A percentile compares a stretch with the other conserved stretches of the same genome.
phyloP scores from a whole-genome alignment of 2,797 vertebrate genomes.

The Macrochelys suwanniensis region DNA sequence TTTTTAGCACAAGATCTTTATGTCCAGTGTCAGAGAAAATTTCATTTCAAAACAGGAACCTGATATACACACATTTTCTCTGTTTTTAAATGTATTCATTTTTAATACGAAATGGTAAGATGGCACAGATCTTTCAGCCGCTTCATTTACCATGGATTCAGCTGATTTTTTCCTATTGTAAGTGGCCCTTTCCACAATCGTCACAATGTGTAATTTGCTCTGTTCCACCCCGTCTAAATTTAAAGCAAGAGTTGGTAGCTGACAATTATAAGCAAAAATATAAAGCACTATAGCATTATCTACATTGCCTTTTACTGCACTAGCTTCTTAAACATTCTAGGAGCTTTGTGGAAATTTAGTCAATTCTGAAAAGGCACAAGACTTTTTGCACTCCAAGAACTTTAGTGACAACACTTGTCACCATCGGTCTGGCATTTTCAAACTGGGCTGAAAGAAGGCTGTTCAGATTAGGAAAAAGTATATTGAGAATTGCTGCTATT shows the following conservation, averaged over 20 bases:
- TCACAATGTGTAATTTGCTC: conserved; percentile 57
- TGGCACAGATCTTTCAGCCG: conserved; percentile 77
- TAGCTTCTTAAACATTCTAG: conserved; percentile 69
- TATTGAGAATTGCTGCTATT: neutral
- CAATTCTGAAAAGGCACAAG: conserved; percentile 80
- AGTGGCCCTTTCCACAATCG: conserved; percentile 59
- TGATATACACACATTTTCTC: conserved; percentile 76
- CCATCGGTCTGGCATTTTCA: conserved; percentile 31
- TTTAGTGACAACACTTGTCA: conserved; percentile 52
- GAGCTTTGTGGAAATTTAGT: conserved; percentile 71
- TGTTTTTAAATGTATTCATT: conserved; percentile 75
- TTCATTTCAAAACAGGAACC: conserved; percentile 77
- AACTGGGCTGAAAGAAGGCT: conserved; percentile 38
- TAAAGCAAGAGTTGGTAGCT: conserved; percentile 66
- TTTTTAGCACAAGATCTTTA: conserved; percentile 79
- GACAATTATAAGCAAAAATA: conserved; percentile 77
- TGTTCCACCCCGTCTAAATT: conserved; percentile 21
- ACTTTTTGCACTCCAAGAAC: conserved; percentile 73
- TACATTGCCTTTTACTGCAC: conserved; percentile 66
- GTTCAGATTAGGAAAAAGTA: conserved; percentile 56
- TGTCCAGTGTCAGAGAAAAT: conserved; percentile 71
- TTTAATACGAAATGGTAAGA: conserved; percentile 74
- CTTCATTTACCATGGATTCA: conserved; percentile 73
- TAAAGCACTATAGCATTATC: conserved; percentile 74
- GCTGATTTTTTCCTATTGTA: conserved; percentile 52